phyloP scores from a whole-genome alignment of 2,797 vertebrate genomes.

The Liparis tanakae region DNA sequence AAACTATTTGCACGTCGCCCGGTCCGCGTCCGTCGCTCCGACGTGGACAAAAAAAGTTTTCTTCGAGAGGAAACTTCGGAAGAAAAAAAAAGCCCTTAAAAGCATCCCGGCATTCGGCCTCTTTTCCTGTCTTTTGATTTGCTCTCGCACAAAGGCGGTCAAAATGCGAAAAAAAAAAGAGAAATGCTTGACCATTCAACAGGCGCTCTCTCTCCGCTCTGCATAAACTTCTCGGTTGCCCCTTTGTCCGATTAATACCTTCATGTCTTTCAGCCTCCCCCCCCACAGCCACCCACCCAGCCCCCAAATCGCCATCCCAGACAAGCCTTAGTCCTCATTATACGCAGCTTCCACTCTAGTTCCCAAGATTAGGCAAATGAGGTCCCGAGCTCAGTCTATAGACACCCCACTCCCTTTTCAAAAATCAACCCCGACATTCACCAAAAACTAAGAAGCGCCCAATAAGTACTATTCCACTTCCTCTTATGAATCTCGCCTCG shows the following conservation, averaged over 20 bases:
- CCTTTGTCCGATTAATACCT: constrained; percentile 86
- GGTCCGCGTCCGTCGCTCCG: constrained; percentile 33
- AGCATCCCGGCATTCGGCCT: constrained; percentile 48
- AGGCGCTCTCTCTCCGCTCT: constrained; percentile 72
- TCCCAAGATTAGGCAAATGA: constrained; percentile 91
- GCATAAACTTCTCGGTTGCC: constrained; percentile 82
- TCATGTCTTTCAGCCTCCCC: constrained; percentile 82
- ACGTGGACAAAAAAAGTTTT: constrained; percentile 64
- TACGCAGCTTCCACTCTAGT: constrained; percentile 87
- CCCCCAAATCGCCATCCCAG: constrained; percentile 68
- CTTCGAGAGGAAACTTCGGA: constrained; percentile 59
- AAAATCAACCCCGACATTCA: constrained; percentile 63
- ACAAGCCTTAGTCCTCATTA: constrained; percentile 84
- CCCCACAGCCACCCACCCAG: constrained; percentile 31
- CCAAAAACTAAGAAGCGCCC: constrained; percentile 48
- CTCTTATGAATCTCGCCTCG: constrained; percentile 24
- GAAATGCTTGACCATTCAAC: constrained; percentile 83
- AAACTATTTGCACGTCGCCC: constrained; percentile 51
- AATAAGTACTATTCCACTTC: constrained; percentile 54
- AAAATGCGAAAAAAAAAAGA: constrained; percentile 63
- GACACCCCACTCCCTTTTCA: constrained; percentile 73
- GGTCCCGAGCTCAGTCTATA: constrained; percentile 79
- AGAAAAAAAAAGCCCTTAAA: constrained; percentile 51
- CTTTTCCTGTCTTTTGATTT: constrained; percentile 64
- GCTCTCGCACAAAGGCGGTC: constrained; percentile 73